Evolutionary conservation across 1,140 invertebrate species (phyloP), one percentile per base, ranked within the genome.

Genomic region (Caerostris darwini): DNA sequence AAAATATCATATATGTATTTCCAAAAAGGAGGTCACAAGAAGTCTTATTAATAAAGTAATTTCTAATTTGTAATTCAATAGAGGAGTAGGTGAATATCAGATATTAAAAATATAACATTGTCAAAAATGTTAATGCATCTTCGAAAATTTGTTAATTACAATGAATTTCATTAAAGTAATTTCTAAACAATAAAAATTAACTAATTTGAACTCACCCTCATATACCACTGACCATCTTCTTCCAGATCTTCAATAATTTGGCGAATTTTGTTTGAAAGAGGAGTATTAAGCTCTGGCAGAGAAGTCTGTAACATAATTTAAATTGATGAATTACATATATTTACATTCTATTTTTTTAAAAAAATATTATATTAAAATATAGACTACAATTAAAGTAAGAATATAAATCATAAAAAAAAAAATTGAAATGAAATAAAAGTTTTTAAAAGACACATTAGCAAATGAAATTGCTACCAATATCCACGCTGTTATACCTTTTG

Each of bases 201-300:
- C 34, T 12, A 64, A 14, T 12, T 64, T 12, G 3, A 59, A 97
- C 97, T 97, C 96, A 99, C 98, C 97, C 98, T 97, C 98, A 99
- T 98, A 95, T 97, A 97, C 95, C 97, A 97, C 95, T 97, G 97
- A 88, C 98, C 97, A 95, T 98, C 97, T 7, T 96, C 94, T 94
- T 98, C 96, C 67, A 99, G 97, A 82, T 96, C 96, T 77, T 97
- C 96, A 82, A 99, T 97, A 8, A 99, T 96, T 17, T 97, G 97
- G 54, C 97, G 96, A 64, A 99, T 97, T 90, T 97, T 97, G 93
- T 97, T 96, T 90, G 98, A 98, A n/a, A 97, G 95, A 54, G 97
- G 97, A 96, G 97, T 99, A 95, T 99, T 98, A 10, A 98, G 96
- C 19, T 97, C 96, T 6, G 98, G 98, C 95, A 99, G 96, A 92